phyloP scores from a whole-genome alignment of 2,797 vertebrate species.

The Aphelocoma californica region DNA sequence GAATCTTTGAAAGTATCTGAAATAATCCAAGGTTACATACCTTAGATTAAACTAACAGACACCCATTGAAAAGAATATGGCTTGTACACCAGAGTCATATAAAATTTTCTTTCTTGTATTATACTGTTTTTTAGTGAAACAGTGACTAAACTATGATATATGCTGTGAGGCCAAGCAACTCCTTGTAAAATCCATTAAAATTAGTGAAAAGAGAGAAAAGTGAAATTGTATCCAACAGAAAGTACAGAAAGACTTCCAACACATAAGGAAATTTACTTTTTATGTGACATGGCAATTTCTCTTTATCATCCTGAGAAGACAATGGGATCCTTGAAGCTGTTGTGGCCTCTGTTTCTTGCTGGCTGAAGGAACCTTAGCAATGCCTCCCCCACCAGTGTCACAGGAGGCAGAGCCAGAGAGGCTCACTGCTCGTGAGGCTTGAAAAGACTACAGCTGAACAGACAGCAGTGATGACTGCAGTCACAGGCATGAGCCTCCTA shows the following conservation, averaged over 20 bases:
- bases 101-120: background rate
- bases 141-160: background rate
- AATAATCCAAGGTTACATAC: background rate
- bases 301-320: background rate
- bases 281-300: background rate
- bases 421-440: fast-evolving
- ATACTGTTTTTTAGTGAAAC: background rate
- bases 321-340: background rate
- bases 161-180: background rate
- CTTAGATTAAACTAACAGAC: background rate
- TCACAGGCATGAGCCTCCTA: fast-evolving
- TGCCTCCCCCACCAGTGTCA: background rate
- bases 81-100: background rate
- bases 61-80: background rate
- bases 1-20: background rate
- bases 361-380: background rate
- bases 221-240: background rate
- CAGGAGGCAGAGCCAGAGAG: fast-evolving
- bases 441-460: background rate
- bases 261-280: background rate
- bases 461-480: background rate
- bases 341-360: background rate
- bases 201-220: background rate
- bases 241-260: background rate
- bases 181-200: background rate